Evolutionary conservation across 2,113 vertebrate genomes (phyloP).

Genomic region (Microcebus griseorufus): DNA sequence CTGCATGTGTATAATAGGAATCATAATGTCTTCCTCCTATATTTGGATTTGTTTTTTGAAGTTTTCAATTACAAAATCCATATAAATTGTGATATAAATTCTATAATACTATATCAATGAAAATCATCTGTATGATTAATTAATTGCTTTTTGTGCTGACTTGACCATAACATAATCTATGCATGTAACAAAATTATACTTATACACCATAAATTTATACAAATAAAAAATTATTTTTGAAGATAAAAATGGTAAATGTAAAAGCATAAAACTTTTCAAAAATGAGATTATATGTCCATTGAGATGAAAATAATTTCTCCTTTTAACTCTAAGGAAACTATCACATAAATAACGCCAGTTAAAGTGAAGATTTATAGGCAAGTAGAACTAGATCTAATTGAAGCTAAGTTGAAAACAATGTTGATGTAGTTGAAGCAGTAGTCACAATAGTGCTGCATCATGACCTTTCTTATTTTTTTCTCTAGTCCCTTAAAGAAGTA

Average conservation of each 20-base stretch:
- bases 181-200: no score
- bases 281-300: not conserved
- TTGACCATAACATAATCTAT: no score
- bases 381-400: not conserved
- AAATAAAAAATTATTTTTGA: not conserved
- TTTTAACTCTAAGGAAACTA: not conserved
- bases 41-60: not conserved
- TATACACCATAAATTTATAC: no score
- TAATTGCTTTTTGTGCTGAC: not conserved
- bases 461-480: not conserved
- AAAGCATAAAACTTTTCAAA: not conserved
- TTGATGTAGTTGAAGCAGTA: not conserved
- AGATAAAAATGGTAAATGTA: not conserved
- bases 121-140: not conserved
- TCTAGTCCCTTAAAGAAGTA: not conserved
- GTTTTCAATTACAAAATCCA: not conserved
- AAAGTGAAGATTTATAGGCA: not conserved
- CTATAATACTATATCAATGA: not conserved
- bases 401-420: not conserved
- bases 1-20: not conserved
- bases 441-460: not conserved
- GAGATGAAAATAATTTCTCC: not conserved
- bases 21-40: not conserved
- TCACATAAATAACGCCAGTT: not conserved
- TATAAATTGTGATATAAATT: not conserved